Conservation (phyloP, 2,113 vertebrate species). For the Gila orcuttii region DNA sequence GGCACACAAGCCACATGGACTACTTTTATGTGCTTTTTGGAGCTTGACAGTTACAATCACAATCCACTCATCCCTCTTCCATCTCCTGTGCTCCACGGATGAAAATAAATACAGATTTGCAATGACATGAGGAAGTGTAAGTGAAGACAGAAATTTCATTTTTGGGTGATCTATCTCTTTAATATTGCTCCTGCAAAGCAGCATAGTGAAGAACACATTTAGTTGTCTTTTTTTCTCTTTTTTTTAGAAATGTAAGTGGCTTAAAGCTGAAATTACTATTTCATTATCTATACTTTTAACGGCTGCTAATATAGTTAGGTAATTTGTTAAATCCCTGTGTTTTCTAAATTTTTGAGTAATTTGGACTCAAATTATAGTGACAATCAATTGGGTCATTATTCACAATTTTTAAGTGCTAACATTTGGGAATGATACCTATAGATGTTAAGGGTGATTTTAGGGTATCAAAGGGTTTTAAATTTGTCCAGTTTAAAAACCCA, state of each 20-base stretch:
- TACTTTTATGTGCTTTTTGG: conserved; percentile 35
- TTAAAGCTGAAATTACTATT: no score
- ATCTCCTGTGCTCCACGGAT: conserved; percentile 12
- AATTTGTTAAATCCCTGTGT: no score
- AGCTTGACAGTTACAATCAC: conserved; percentile 23
- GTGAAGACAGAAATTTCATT: not conserved
- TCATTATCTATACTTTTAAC: no score
- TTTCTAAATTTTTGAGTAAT: no score
- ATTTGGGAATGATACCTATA: not conserved
- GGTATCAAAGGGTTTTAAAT: not conserved
- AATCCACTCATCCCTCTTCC: conserved; percentile 20
- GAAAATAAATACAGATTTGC: conserved; percentile 1
- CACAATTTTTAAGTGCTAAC: not conserved
- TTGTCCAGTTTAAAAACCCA: not conserved
- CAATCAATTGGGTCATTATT: not conserved
- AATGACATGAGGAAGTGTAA: not conserved
- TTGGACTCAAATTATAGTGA: no score
- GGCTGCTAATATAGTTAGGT: no score
- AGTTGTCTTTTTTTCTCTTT: no score
- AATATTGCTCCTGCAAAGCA: not conserved
- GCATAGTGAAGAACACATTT: no score
- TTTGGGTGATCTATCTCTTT: conserved; percentile 20
- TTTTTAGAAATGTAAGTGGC: no score
- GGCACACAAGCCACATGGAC: conserved; percentile 4
- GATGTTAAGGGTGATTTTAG: not conserved